phyloP scores from a whole-genome alignment of 2,888 invertebrate species.

The Synergus japonicus region DNA sequence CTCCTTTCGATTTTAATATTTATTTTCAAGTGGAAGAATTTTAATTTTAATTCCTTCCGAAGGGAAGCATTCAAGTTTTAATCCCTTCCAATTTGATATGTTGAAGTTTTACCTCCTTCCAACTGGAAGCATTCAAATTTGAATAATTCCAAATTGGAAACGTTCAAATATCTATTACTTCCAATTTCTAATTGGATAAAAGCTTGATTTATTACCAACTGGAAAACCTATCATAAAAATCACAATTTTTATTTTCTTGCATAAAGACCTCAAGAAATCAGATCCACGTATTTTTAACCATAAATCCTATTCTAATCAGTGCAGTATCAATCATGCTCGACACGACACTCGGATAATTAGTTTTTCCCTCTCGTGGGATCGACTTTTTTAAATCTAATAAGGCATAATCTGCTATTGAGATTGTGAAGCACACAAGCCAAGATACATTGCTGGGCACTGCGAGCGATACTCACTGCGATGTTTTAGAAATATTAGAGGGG shows the following conservation, averaged over 20 bases:
- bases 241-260: background rate
- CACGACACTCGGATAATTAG: constrained; percentile 25
- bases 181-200: too few species aligned
- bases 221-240: background rate
- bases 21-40: too few species aligned
- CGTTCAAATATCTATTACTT: too few species aligned
- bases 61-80: too few species aligned
- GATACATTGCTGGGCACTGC: constrained; percentile 22
- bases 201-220: too few species aligned
- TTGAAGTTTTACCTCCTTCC: too few species aligned
- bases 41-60: too few species aligned
- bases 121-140: too few species aligned
- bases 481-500: constrained; percentile 70
- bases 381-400: constrained; percentile 23
- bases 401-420: constrained; percentile 30
- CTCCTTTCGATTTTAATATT: too few species aligned
- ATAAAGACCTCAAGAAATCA: background rate
- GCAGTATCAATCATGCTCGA: constrained; percentile 19
- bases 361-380: constrained; percentile 2
- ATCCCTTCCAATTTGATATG: too few species aligned
- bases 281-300: background rate
- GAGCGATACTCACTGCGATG: constrained; percentile 47
- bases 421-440: constrained; percentile 22
- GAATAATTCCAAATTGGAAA: too few species aligned
- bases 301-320: constrained; percentile 8